These are phyloP conservation scores for Xiphophorus maculatus DNA, from an alignment of 2,113 vertebrate species.

Conservation along the genomic window DNA sequence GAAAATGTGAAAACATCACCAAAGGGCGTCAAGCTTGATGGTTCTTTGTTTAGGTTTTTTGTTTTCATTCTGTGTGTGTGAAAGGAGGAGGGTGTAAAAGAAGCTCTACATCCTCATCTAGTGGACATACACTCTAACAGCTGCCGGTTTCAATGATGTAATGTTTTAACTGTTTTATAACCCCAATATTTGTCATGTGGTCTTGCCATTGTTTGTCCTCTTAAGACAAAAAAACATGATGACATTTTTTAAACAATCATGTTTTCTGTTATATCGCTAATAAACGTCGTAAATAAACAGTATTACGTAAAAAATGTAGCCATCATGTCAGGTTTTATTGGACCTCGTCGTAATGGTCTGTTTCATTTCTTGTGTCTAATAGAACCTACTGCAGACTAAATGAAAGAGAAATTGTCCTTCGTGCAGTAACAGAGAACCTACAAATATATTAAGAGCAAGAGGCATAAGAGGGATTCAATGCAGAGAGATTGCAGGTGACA, in stretches of 20 bases:
- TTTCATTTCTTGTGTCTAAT: neutral
- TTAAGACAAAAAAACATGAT: neutral
- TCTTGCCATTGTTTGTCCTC: constrained; percentile 1
- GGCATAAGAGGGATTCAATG: neutral
- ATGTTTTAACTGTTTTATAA: constrained; percentile 68
- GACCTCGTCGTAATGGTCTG: neutral
- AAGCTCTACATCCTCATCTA: constrained; percentile 70
- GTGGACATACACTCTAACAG: constrained; percentile 51
- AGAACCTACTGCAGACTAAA: neutral
- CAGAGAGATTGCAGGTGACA: constrained; percentile 30
- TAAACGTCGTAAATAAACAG: neutral
- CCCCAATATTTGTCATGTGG: neutral
- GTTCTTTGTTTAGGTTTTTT: constrained; percentile 61
- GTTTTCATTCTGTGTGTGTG: constrained; percentile 34
- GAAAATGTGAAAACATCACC: neutral
- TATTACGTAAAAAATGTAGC: neutral
- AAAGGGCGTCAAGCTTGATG: neutral
- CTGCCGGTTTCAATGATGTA: constrained; percentile 51
- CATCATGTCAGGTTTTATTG: neutral
- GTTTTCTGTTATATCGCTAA: neutral
- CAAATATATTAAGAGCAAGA: neutral
- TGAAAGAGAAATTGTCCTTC: constrained; percentile 1
- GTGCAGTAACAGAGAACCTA: neutral
- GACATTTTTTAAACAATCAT: too few relatives aligned
- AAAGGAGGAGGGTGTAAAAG: neutral